Base-by-base conservation (phyloP, 2,888 invertebrate species). In the Archaeoteleia sp. region DNA sequence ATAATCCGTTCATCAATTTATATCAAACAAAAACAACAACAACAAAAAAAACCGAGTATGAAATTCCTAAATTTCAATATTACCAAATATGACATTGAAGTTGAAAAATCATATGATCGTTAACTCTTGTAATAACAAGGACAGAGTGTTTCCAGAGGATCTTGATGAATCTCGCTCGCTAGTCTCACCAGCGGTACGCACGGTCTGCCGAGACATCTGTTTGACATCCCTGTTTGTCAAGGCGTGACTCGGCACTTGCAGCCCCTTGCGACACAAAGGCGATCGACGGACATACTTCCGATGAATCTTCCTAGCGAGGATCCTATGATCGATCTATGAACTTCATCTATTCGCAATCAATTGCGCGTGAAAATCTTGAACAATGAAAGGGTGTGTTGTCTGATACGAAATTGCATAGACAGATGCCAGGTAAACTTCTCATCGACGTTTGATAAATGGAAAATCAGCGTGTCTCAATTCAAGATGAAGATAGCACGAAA, bases 161-260 rank as follows among this genome's bases (percentile, higher is more conserved):
- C 15, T 49, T 23, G 34, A 27, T 8, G 30, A 39, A 43, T 29
- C 23, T 43, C 46, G 60, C 27, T 46, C 14, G 57, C 25, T 35
- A 17, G 23, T 57, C 61, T 58, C 62, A 55, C 55, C n/a, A 68
- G 67, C 25, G 46, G 57, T 45, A n/a, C 42, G 17, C 17, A 15
- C 43, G 49, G 27, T 7, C 29, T 25, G 10, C 57, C 71, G 72
- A 78, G 80, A 84, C 84, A 85, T 85, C 84, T 85, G 85, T 85
- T 85, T 85, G 85, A 84, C 84, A 83, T 84, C 84, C 82, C 83
- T 81, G 84, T 84, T 84, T 83, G 83, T 79, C 84, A 84, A 84
- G 84, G 84, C 85, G 85, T 85, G 85, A 85, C 84, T 85, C 83
- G 84, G 81, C 84, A 84, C 85, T 85, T 83, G 82, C 76, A 80